phyloP scores from a whole-genome alignment of 1,140 invertebrate genomes.

The Drosophila athabasca region DNA sequence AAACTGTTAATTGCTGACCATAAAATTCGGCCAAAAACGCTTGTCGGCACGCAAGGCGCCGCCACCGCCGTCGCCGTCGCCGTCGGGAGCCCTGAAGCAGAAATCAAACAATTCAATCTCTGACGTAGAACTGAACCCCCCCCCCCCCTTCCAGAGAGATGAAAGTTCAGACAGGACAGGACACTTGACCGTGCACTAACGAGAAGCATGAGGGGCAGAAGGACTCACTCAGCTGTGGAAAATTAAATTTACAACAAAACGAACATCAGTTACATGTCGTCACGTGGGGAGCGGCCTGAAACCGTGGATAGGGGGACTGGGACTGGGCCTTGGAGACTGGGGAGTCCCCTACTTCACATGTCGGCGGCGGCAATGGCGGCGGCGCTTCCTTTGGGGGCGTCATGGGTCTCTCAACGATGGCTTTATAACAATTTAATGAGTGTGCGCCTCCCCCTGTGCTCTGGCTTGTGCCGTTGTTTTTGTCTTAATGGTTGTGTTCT shows the following conservation, averaged over 20 bases:
- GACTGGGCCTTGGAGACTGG: neutral
- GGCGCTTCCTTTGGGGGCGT: conserved; percentile 33
- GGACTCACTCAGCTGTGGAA: conserved; percentile 46
- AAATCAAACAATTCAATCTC: conserved; percentile 67
- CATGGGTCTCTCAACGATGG: conserved; percentile 45
- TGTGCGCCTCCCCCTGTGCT: neutral
- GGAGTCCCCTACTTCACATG: conserved; percentile 36
- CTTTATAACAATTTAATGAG: conserved; percentile 80
- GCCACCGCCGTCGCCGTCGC: too few relatives aligned
- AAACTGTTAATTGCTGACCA: conserved; percentile 69
- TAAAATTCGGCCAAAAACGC: conserved; percentile 61
- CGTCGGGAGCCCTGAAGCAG: neutral
- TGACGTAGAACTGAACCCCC: conserved; percentile 6
- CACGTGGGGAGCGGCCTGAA: conserved; percentile 1
- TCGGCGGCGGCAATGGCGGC: conserved; percentile 6
- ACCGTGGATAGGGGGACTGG: neutral
- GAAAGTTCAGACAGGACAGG: conserved; percentile 26
- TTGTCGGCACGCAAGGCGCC: conserved; percentile 46
- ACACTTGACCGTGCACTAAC: conserved; percentile 17
- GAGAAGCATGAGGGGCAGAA: conserved; percentile 1
- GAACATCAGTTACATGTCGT: conserved; percentile 63
- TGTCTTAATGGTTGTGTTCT: conserved; percentile 28
- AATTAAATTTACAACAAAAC: conserved; percentile 78
- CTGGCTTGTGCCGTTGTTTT: conserved; percentile 10
- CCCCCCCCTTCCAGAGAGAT: neutral